Evolutionary conservation across 2,797 vertebrate species (phyloP), one percentile per base, ranked within the genome.

Genomic region (Chrysolophus pictus): DNA sequence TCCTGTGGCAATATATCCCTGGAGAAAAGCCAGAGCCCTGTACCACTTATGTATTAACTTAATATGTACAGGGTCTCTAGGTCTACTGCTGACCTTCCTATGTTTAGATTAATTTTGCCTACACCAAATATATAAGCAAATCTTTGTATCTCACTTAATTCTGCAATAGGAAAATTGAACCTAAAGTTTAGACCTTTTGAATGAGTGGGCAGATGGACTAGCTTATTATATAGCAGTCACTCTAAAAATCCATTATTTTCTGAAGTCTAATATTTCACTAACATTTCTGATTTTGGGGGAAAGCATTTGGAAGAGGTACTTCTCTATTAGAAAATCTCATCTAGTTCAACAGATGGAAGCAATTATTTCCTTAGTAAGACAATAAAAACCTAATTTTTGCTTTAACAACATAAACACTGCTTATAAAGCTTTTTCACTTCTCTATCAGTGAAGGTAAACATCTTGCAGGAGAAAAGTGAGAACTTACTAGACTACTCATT

Each of bases 301-400:
- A 88, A 86, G 5, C 19, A 60, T 82, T 76, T 76, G 58, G 51
- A 90, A 88, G 28, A 42, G 42, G 24, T 53, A 24, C 28, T 91
- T 80, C 14, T 9, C 29, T 65, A 68, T 84, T 71, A 79, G 56
- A 68, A 88, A 91, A 90, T 51, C 46, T 87, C 56, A 71, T 96
- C 94, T 95, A 91, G 68, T 91, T 95, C 14, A 15, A 44, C 37
- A 64, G 71, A 76, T 68, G 22, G 29, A 42, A 87, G 53, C 53
- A 76, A 58, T 90, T 93, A n/a, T 65, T 95, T 90, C 37, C 58
- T 90, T 58, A 88, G 22, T 51, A 89, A 88, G 64, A 91, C 44
- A 94, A 85, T 84, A 92, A 94, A 94, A 91, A 8, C 4, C 3
- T 26, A 67, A 63, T 75, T 81, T 93, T 92, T 89, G 21, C 59